phyloP scores from a whole-genome alignment of 2,113 vertebrate species.

The Ailuropoda melanoleuca region DNA sequence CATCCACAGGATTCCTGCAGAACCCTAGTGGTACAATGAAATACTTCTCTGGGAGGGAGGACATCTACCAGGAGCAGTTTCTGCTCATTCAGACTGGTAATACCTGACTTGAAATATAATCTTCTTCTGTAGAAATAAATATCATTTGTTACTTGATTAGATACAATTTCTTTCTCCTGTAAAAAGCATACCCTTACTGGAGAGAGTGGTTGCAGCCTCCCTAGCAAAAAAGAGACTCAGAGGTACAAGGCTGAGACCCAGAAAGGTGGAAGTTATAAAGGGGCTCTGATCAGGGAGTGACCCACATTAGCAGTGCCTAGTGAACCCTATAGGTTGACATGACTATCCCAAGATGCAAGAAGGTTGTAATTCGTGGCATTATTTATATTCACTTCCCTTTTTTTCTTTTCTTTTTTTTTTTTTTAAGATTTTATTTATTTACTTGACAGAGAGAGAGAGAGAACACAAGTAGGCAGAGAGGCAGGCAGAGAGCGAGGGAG shows the following conservation, averaged over 20 bases:
- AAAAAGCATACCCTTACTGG: not conserved
- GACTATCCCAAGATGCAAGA: too few species aligned
- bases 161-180: not conserved
- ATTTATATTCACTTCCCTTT: not conserved
- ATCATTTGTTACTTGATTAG: not conserved
- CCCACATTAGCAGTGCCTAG: not conserved
- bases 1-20: not conserved
- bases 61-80: not conserved
- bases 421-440: not conserved
- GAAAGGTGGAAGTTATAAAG: not conserved
- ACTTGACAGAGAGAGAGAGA: not conserved
- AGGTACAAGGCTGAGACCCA: not conserved
- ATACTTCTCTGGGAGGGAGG: not conserved
- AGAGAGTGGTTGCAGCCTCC: not conserved
- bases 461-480: not conserved
- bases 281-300: not conserved
- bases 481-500: not conserved
- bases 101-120: not conserved
- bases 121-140: not conserved
- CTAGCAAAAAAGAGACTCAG: not conserved
- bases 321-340: not conserved
- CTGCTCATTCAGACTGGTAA: not conserved
- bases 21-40: not conserved
- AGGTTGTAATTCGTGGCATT: not conserved
- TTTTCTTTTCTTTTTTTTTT: too few species aligned